Conservation (phyloP, 2,113 vertebrate species). For the Nycticryphes semicollaris region DNA sequence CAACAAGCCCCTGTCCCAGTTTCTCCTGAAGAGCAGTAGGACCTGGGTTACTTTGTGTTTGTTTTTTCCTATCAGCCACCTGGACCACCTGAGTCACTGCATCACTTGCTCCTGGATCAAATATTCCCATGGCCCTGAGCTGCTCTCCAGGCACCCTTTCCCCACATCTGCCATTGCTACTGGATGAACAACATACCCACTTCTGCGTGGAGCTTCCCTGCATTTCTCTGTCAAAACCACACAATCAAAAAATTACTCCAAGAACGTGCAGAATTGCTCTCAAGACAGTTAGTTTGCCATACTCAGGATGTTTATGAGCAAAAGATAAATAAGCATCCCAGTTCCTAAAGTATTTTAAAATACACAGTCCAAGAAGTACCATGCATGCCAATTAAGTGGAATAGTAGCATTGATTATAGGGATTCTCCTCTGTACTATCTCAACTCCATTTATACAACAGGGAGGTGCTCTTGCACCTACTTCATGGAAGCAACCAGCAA, state of each 20-base stretch:
- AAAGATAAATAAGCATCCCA: neutral
- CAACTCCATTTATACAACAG: neutral
- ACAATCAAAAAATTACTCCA: neutral
- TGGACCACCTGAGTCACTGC: neutral
- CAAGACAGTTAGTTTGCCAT: neutral
- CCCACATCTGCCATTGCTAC: neutral
- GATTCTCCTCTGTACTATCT: neutral
- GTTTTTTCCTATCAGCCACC: neutral
- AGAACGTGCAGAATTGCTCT: neutral
- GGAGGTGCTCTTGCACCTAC: neutral
- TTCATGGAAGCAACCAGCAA: neutral
- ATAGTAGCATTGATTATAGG: neutral
- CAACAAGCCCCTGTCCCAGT: accelerated
- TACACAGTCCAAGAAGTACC: neutral
- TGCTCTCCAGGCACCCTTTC: neutral
- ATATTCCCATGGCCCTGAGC: accelerated
- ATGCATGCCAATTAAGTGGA: neutral
- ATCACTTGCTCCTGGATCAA: neutral
- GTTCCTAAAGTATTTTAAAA: neutral
- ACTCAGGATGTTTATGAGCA: accelerated
- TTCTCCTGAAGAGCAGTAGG: neutral
- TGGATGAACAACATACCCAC: accelerated
- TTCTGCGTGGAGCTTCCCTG: neutral
- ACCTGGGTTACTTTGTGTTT: neutral
- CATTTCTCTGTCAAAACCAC: neutral